Evolutionary conservation across 2,797 vertebrate genomes (phyloP), one percentile per base, ranked within the genome.

Genomic region (Rhodeus uyekii): DNA sequence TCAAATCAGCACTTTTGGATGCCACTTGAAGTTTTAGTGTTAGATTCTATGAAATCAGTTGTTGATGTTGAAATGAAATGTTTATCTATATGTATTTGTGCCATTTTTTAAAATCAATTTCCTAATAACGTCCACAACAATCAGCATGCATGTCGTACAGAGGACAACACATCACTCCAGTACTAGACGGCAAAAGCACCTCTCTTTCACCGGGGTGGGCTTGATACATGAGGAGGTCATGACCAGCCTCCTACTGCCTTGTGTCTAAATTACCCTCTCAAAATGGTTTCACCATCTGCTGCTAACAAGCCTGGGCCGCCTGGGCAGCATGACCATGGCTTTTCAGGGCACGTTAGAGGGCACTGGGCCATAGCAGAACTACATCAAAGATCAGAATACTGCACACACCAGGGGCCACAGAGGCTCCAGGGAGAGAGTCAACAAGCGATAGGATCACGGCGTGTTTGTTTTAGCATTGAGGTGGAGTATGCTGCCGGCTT

Each of bases 261-360:
- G 48, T 32, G 74, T 67, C 83, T 73, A 77, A 81, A 80, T 83
- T 55, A 84, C 77, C n/a, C 61, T 36, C 38, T 44, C 44, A 87
- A 46, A 84, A 67, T 50, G 65, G 36, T 76, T 79, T 34, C 69
- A 34, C 84, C 92, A 91, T 93, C 93, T 92, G 92, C 90, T 89
- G 86, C 90, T 93, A 93, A 93, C 90, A 89, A 93, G 92, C 89
- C 89, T 78, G 12, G 85, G 89, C 90, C 85, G 86, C 86, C 86
- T 86, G 3, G 84, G 86, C 87, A 89, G 87, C 90, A 92, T 89
- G 89, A 90, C 91, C 89, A 90, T 86, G 90, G 88, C 90, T 91
- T 90, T 93, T 93, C 90, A 92, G 88, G 89, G 90, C 87, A 87
- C 90, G 82, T 89, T 69, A 83, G 89, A 90, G 92, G 83, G 80